These are phyloP conservation scores for Cantharis lateralis DNA, from an alignment of 2,888 invertebrate species.

Conservation along the genomic window DNA sequence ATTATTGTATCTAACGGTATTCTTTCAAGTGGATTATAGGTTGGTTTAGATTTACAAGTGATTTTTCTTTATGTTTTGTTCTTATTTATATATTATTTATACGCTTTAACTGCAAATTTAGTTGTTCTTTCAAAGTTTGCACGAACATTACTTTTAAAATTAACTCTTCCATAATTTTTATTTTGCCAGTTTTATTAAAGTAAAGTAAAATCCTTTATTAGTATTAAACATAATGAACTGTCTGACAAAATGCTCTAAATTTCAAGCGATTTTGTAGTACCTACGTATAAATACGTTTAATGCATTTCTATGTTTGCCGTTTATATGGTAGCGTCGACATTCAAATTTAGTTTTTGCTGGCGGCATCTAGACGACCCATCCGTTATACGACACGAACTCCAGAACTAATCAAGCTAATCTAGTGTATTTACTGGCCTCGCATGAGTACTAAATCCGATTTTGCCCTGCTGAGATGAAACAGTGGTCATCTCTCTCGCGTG, in stretches of 20 bases:
- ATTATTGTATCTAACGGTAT: slow-evolving; percentile 29
- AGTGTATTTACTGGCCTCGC: slow-evolving; percentile 50
- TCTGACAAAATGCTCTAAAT: neutral
- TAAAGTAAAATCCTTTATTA: neutral
- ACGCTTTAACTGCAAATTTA: neutral
- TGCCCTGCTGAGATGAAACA: slow-evolving; percentile 40
- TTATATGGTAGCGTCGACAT: slow-evolving; percentile 36
- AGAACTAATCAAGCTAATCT: slow-evolving; percentile 53
- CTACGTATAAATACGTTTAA: neutral
- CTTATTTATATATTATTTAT: neutral
- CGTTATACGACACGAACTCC: slow-evolving; percentile 43
- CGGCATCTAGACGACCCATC: slow-evolving; percentile 31
- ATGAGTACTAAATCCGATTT: slow-evolving; percentile 47
- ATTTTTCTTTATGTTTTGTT: neutral
- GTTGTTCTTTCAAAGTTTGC: neutral
- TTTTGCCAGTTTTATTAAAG: neutral
- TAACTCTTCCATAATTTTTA: neutral
- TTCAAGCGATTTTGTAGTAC: neutral
- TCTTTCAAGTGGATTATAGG: slow-evolving; percentile 21
- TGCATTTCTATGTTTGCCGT: slow-evolving; percentile 2
- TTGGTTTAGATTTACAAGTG: slow-evolving; percentile 20
- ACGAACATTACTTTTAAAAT: neutral
- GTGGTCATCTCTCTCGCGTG: slow-evolving; percentile 30
- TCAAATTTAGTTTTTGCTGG: slow-evolving; percentile 41
- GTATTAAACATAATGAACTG: neutral